Evolutionary conservation across 53 echinoderm and acorn worm genomes (phyloP).

Genomic region (Echinarachnius parma): DNA sequence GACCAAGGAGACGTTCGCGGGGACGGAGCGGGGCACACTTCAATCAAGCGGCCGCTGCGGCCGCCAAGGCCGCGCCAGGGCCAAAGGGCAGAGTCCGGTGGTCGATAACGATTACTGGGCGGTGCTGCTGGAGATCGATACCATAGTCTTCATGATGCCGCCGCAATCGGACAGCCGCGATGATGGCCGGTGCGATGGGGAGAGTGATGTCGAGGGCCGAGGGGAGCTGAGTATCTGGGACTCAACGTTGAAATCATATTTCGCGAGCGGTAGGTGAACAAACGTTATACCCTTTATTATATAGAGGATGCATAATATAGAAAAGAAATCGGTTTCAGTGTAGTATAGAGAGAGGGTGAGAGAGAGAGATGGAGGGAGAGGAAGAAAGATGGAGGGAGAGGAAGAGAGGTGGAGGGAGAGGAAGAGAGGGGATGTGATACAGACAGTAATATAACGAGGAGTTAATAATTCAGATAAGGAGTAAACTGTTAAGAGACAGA

Average conservation of each 20-base stretch:
- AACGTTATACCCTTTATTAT: too few relatives aligned
- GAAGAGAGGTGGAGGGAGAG: too few relatives aligned
- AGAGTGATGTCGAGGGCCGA: background rate
- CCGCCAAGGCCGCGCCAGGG: background rate
- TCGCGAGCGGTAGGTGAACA: constrained; percentile 1
- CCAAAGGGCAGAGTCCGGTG: constrained; percentile 17
- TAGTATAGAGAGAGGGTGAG: too few relatives aligned
- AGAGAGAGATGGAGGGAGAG: too few relatives aligned
- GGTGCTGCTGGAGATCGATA: constrained; percentile 63
- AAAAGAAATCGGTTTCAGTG: too few relatives aligned
- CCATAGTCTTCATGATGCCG: constrained; percentile 48
- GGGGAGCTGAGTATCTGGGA: background rate
- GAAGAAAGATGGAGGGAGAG: too few relatives aligned
- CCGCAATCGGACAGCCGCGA: too few relatives aligned
- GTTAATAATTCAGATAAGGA: too few relatives aligned
- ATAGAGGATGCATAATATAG: too few relatives aligned
- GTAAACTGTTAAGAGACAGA: too few relatives aligned
- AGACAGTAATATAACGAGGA: too few relatives aligned
- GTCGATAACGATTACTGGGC: constrained; percentile 63
- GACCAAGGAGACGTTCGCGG: constrained; percentile 66
- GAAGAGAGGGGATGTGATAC: too few relatives aligned
- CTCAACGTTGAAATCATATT: background rate
- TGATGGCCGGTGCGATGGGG: background rate
- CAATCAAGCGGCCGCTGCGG: constrained; percentile 1
- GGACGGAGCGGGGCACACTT: constrained; percentile 77